These are phyloP conservation scores for Catharus bicknelli DNA, from an alignment of 2,113 vertebrate genomes.

Conservation along the genomic window DNA sequence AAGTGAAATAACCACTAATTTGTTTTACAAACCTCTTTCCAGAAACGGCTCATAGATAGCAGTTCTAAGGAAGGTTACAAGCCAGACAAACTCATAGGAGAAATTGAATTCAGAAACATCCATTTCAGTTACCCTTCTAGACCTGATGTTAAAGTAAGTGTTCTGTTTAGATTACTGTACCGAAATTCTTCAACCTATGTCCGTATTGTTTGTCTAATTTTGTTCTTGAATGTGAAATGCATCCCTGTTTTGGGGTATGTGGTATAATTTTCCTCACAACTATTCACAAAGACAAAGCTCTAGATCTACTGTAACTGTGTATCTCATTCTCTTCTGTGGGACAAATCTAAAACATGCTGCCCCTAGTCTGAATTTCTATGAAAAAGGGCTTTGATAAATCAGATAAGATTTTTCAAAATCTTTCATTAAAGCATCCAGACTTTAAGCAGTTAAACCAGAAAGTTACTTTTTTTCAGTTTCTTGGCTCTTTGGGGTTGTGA, in stretches of 20 bases:
- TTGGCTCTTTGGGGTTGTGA: background rate
- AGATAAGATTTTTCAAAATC: background rate
- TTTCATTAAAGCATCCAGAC: background rate
- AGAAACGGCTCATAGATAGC: constrained; percentile 81
- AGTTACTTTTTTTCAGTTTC: background rate
- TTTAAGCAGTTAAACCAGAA: background rate
- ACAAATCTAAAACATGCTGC: background rate
- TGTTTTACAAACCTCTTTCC: constrained; percentile 8
- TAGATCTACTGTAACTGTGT: background rate
- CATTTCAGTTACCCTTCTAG: constrained; percentile 85
- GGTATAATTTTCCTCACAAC: background rate
- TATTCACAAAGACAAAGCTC: background rate
- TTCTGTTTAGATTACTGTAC: background rate
- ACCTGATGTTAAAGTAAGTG: constrained; percentile 77
- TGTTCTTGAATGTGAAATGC: background rate
- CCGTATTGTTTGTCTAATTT: background rate
- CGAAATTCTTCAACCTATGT: background rate
- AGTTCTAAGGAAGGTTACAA: constrained; percentile 79
- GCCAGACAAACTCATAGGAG: constrained; percentile 78
- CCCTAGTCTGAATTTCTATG: background rate
- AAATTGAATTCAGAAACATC: constrained; percentile 84
- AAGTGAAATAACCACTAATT: background rate
- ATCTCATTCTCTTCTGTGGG: background rate
- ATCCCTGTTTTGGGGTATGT: background rate
- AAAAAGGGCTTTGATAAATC: background rate